A percentile compares a stretch with the other conserved stretches of the same genome.
Conservation (phyloP, 2,113 vertebrate genomes). For the Myiopsitta monachus region DNA sequence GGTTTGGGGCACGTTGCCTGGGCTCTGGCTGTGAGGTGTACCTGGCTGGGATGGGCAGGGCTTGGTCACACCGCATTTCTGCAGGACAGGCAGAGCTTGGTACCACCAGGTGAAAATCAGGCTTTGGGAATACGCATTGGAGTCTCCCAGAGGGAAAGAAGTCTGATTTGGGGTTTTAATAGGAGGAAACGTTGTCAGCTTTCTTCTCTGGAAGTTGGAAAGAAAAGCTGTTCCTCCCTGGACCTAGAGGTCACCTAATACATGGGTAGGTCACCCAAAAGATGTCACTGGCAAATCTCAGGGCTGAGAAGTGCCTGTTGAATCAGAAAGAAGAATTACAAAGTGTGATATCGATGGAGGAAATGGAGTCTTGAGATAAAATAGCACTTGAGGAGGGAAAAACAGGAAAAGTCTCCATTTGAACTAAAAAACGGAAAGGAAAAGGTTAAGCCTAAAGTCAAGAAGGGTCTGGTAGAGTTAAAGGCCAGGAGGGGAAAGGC, state of each 20-base stretch:
- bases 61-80: not conserved
- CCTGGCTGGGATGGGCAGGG: not conserved
- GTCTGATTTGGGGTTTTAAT: not conserved
- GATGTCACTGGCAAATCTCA: not conserved
- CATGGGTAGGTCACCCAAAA: not conserved
- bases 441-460: slow-evolving; percentile 38
- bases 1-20: fast-evolving
- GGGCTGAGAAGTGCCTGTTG: not conserved
- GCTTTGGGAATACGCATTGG: not conserved
- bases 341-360: not conserved
- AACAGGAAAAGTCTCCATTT: not conserved
- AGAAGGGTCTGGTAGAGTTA: not conserved
- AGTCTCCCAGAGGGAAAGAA: not conserved
- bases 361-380: not conserved
- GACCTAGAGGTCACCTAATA: not conserved
- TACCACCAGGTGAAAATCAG: not conserved
- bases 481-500: not conserved
- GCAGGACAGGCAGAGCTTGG: not conserved
- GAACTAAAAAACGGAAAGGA: not conserved
- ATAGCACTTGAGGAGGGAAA: not conserved
- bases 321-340: not conserved
- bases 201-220: not conserved
- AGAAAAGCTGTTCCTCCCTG: not conserved
- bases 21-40: fast-evolving
- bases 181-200: not conserved